Percentiles rank a stretch among this genome's conserved stretches.
phyloP scores from a whole-genome alignment of 23 tunicate genomes.

The Halocynthia roretzi region DNA sequence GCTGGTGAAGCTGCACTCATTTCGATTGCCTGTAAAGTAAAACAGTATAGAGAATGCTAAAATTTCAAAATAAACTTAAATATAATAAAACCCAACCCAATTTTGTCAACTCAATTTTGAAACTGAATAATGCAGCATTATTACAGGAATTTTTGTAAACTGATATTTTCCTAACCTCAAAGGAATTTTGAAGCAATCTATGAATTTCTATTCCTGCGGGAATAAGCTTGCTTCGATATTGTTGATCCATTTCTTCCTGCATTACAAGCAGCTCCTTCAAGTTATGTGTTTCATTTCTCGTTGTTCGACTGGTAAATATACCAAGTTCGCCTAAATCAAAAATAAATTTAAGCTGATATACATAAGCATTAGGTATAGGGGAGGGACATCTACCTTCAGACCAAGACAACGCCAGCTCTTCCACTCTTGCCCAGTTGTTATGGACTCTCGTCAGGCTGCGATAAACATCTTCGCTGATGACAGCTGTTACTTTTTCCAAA shows the following conservation, averaged over 20 bases:
- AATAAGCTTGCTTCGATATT: conserved; percentile 54
- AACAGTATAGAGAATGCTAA: not conserved
- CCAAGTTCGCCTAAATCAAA: conserved; percentile 49
- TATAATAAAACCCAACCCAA: too few species aligned
- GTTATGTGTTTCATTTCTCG: conserved; percentile 40
- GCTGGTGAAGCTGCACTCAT: conserved; percentile 91
- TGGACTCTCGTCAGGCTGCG: conserved; percentile 73
- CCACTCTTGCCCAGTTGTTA: conserved; percentile 88
- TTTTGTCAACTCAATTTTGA: too few species aligned
- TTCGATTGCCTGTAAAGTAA: conserved; percentile 47
- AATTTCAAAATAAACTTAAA: too few species aligned
- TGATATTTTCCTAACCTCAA: conserved; percentile 31
- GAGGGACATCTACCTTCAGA: conserved; percentile 55
- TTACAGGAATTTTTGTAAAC: too few species aligned
- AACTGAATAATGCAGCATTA: too few species aligned
- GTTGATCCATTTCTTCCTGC: conserved; percentile 65
- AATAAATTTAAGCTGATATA: not conserved
- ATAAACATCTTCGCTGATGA: conserved; percentile 83
- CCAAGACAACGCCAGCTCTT: conserved; percentile 71
- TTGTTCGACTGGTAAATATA: conserved; percentile 56
- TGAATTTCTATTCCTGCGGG: conserved; percentile 67
- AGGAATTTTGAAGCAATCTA: conserved; percentile 65
- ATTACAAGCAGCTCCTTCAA: conserved; percentile 40
- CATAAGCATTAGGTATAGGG: not conserved
- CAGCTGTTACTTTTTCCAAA: conserved; percentile 63